Evolutionary conservation across 2,888 invertebrate species (phyloP).

Genomic region (Scaptomyza caliginosa): DNA sequence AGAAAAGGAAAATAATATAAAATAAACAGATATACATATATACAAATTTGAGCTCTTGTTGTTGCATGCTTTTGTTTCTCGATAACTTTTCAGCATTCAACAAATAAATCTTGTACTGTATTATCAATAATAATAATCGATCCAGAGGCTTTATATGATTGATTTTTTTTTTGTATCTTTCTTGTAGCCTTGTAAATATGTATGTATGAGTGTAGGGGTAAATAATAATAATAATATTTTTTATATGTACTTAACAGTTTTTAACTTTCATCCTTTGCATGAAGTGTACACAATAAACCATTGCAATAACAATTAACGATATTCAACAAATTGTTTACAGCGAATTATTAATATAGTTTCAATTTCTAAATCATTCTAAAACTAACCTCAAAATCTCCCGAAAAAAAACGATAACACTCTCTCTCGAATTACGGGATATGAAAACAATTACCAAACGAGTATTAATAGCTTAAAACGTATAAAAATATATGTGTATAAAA

Average conservation of each 20-base stretch:
- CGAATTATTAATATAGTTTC: conserved; percentile 48
- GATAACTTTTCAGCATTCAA: conserved; percentile 37
- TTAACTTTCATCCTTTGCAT: conserved; percentile 68
- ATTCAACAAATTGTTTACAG: conserved; percentile 69
- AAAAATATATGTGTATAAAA: conserved; percentile 54
- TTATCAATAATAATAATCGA: conserved; percentile 29
- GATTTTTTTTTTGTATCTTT: conserved; percentile 4
- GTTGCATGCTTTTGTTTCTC: conserved; percentile 53
- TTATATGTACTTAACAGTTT: conserved; percentile 72
- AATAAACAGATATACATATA: conserved; percentile 28
- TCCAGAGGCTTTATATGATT: conserved; percentile 13
- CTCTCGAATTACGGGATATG: conserved; percentile 51
- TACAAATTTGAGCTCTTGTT: conserved; percentile 55
- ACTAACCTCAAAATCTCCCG: background rate
- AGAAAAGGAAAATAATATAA: conserved; percentile 15
- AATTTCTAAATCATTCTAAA: conserved; percentile 3
- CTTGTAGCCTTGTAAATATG: conserved; percentile 48
- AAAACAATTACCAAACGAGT: conserved; percentile 73
- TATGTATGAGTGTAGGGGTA: conserved; percentile 42
- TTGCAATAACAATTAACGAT: conserved; percentile 26
- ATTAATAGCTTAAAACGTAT: conserved; percentile 73
- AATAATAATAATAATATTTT: conserved; percentile 57
- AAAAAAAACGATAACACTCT: conserved; percentile 27
- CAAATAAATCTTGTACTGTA: conserved; percentile 23
- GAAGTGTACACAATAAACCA: conserved; percentile 42